Evolutionary conservation across 2,797 vertebrate genomes (phyloP), one percentile per base, ranked within the genome.

Genomic region (Zenarchopterus dispar): DNA sequence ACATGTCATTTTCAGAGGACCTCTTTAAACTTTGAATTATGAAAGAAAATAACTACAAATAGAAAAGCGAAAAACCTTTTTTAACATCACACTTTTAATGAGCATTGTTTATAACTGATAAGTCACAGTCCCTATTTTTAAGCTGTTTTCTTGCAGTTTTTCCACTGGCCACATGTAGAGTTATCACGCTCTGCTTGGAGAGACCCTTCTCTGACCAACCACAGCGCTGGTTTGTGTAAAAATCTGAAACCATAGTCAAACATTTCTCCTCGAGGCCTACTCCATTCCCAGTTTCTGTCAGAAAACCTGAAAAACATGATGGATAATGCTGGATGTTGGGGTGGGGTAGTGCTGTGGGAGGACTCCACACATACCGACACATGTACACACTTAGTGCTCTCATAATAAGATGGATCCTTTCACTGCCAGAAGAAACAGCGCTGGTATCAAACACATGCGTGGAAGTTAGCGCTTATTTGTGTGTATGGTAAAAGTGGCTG

Each of bases 351-450:
- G 49, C 65, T 63, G 73, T 57, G 52, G 45, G 57, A 45, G 59
- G 52, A 50, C 52, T 43, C 39, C 48, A 23, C 56, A 63, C 17
- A 41, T 61, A 54, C 71, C 58, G 58, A 39, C 57, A 45, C 17
- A n/a, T 8, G 17, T 13, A 47, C 45, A 47, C 21, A 42, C 36
- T 15, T 8, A 13, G 6, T 39, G n/a, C 55, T 59, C 57, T 56
- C 28, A 73, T 84, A 88, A 86, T 80, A 84, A 81, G 13, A 39
- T 39, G 13, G 36, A 39, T 39, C 36, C 36, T 15, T 39, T 39
- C 36, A 15, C 69, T 84, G 89, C 88, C 90, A 91, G 82, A 73
- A 44, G 62, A 90, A 90, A 91, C 70, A 88, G 56, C 6, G 44
- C 50, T 67, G 65, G 64, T 77, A 82, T 82, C 75, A 56, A 73